Evolutionary conservation across 35 echinoderm and acorn worm species (phyloP), one percentile per base, ranked within the genome.

Genomic region (Anneissia japonica): DNA sequence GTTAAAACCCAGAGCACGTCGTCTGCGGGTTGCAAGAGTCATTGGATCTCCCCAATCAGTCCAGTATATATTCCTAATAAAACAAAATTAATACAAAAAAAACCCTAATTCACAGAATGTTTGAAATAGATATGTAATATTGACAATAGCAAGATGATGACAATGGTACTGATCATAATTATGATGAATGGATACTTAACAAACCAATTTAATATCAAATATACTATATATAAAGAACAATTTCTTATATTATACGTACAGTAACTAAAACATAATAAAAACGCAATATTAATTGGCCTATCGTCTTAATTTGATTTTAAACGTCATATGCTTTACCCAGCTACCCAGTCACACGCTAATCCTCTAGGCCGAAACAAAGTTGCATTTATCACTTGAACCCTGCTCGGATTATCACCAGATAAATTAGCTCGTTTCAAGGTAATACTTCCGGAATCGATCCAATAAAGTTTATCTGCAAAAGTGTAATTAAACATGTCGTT

Each of bases 61-160:
- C 77, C 90, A 92, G 84, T 96, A 96, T 16, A 96, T 80, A 51
- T 92, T 92, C 26, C 93, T 92, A 38, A 19, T 34, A 84, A 7
- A 84, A 17, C 28, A 38, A 39, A n/a, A n/a, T n/a, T n/a, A 55
- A 64, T 32, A 79, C 46, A 34, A 37, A 39, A 4, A 75, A 89
- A 23, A 28, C 29, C 35, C 12, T n/a, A n/a, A n/a, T n/a, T n/a
- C n/a, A n/a, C n/a, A n/a, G n/a, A n/a, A n/a, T n/a, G n/a, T n/a
- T n/a, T n/a, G n/a, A n/a, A n/a, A n/a, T n/a, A n/a, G n/a, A n/a
- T n/a, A n/a, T n/a, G n/a, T n/a, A n/a, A n/a, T n/a, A n/a, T n/a
- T n/a, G n/a, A n/a, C n/a, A n/a, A n/a, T n/a, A n/a, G n/a, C n/a
- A n/a, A n/a, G n/a, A n/a, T n/a, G n/a, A n/a, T n/a, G n/a, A n/a